A percentile compares a stretch with the other conserved stretches of the same genome.
phyloP scores from a whole-genome alignment of 2,888 invertebrate genomes.

The Hypomecis atomaria region DNA sequence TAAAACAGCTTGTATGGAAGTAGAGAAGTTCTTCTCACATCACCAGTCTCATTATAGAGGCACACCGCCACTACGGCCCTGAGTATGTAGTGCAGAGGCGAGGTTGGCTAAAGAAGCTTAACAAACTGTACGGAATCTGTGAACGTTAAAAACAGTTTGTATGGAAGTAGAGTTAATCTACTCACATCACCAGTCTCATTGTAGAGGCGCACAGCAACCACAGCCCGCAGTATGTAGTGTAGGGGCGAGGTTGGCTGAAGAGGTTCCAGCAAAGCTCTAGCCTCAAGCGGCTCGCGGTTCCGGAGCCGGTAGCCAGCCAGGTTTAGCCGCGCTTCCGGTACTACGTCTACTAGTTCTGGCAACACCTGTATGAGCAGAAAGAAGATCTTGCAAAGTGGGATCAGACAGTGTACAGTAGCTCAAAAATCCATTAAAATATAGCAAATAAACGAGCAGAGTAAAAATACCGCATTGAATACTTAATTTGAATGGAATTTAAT shows the following conservation, averaged over 20 bases:
- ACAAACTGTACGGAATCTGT: too few relatives aligned
- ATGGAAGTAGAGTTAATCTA: slow-evolving; percentile 31
- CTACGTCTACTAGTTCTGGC: slow-evolving; percentile 96
- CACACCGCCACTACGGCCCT: slow-evolving; percentile 98
- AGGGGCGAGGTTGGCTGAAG: slow-evolving; percentile 96
- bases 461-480: too few relatives aligned
- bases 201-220: slow-evolving; percentile 96
- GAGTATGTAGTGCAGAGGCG: slow-evolving; percentile 97
- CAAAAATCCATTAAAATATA: too few relatives aligned
- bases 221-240: slow-evolving; percentile 98
- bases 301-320: slow-evolving; percentile 97
- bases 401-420: too few relatives aligned
- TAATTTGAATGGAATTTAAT: too few relatives aligned
- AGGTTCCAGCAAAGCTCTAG: slow-evolving; percentile 94
- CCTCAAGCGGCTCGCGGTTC: slow-evolving; percentile 94
- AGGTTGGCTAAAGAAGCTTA: slow-evolving; percentile 94
- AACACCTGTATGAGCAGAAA: slow-evolving; percentile 78
- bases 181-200: slow-evolving; percentile 95
- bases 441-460: too few relatives aligned
- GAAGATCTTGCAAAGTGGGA: too few relatives aligned
- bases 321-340: slow-evolving; percentile 98
- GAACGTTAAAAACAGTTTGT: too few relatives aligned
- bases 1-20: too few relatives aligned
- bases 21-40: too few relatives aligned
- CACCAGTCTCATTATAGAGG: slow-evolving; percentile 95